A percentile compares a stretch with the other conserved stretches of the same genome.
Conservation (phyloP, 1,140 invertebrate genomes). For the Eueides isabella region DNA sequence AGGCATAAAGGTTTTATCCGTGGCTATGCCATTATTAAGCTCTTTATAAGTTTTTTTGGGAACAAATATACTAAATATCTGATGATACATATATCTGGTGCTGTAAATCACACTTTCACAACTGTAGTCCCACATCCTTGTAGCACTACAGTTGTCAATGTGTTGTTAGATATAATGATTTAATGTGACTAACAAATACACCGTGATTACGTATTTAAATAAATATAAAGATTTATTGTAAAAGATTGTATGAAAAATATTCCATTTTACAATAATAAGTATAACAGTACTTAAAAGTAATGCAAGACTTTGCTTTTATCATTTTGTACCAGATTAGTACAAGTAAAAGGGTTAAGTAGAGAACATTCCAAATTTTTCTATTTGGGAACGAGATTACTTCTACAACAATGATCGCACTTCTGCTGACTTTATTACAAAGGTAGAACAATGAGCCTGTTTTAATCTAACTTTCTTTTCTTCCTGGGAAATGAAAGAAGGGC, state of each 20-base stretch:
- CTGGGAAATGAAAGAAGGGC: slow-evolving; percentile 62
- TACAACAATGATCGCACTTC: slow-evolving; percentile 49
- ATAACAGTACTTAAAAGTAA: not conserved
- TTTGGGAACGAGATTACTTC: slow-evolving; percentile 40
- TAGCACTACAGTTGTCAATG: too few relatives aligned
- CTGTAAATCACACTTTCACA: too few relatives aligned
- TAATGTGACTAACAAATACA: too few relatives aligned
- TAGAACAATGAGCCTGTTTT: slow-evolving; percentile 71
- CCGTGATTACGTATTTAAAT: too few relatives aligned
- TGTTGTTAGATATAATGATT: too few relatives aligned
- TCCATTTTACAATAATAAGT: not conserved
- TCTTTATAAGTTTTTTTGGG: not conserved
- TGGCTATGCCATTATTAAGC: not conserved
- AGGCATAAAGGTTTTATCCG: not conserved
- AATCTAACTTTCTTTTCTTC: slow-evolving; percentile 77
- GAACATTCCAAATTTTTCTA: slow-evolving; percentile 23
- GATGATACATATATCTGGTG: too few relatives aligned
- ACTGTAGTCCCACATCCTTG: too few relatives aligned
- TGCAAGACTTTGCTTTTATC: not conserved
- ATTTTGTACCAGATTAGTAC: slow-evolving; percentile 3
- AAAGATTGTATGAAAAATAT: not conserved
- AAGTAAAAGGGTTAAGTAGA: slow-evolving; percentile 14
- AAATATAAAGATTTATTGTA: too few relatives aligned
- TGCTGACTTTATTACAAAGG: slow-evolving; percentile 68
- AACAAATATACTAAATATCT: too few relatives aligned